Conservation (phyloP, 1,140 invertebrate genomes). For the Chymomyza costata region DNA sequence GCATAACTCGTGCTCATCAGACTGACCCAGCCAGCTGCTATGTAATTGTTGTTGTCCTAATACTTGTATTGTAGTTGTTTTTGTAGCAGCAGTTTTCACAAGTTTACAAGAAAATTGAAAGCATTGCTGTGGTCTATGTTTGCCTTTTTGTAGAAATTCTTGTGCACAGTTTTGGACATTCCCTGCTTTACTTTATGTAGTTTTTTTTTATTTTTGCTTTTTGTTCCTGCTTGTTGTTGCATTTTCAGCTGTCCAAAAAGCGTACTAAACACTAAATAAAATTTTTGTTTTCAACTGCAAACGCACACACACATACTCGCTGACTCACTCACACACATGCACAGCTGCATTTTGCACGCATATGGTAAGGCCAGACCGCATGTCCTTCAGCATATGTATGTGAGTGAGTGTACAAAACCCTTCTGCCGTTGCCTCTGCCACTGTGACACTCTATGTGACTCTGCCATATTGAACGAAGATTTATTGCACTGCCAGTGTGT, state of each 20-base stretch:
- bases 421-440: neutral
- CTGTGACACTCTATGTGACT: slow-evolving; percentile 34
- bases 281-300: slow-evolving; percentile 68
- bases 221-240: slow-evolving; percentile 14
- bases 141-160: slow-evolving; percentile 32
- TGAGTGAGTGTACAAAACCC: slow-evolving; percentile 16
- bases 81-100: slow-evolving; percentile 34
- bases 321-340: slow-evolving; percentile 5
- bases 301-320: slow-evolving; percentile 22
- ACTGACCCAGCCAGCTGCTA: slow-evolving; percentile 15
- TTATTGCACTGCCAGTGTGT: slow-evolving; percentile 73
- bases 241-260: slow-evolving; percentile 60
- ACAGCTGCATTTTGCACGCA: slow-evolving; percentile 15
- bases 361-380: slow-evolving; percentile 31
- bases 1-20: slow-evolving; percentile 64
- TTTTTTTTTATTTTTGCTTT: slow-evolving; percentile 37
- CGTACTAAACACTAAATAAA: slow-evolving; percentile 73
- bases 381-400: slow-evolving; percentile 54
- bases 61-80: slow-evolving; percentile 10
- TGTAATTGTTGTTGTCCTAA: neutral
- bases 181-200: slow-evolving; percentile 2
- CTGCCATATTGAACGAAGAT: slow-evolving; percentile 73
- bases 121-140: slow-evolving; percentile 50
- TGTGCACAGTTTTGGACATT: too few species aligned
- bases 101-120: slow-evolving; percentile 57